Evolutionary conservation across 2,888 invertebrate species (phyloP), one percentile per base, ranked within the genome.

Genomic region (Cataglyphis albicans): DNA sequence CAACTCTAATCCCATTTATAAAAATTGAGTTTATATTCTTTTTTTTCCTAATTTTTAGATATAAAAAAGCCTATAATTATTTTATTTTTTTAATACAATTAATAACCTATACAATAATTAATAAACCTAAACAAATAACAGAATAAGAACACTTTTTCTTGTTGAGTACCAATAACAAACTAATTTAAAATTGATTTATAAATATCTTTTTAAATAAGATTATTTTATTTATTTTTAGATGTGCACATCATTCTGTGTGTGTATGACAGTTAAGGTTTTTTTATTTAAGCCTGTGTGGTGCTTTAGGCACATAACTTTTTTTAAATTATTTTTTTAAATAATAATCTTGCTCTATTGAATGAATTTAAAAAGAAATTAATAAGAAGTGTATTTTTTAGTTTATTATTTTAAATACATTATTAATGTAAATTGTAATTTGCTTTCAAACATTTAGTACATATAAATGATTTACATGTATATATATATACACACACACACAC

Each of bases 1-100:
- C 73, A 15, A 59, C 72, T 72, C 59, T 72, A 59, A 76, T 61
- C 78, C 78, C 48, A 35, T 61, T 48, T 59, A n/a, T 41, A 21
- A 63, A 41, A 44, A 9, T 80, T 80, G 5, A 52, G 21, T 65
- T 61, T 35, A 21, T 52, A 6, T 63, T 63, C 1, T 64, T 48
- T 44, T 61, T 74, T 3, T 38, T 38, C 9, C 12, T 35, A 41
- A 44, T 35, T 12, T 44, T 59, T 78, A 72, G 25, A 48, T 78
- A 35, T 70, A 70, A 48, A 48, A 48, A 0, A 78, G n/a, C 44
- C 25, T 70, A 41, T 0, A 65, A 65, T n/a, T 44, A 1, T 72
- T 72, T 1, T 35, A n/a, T 61, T 70, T 70, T 48, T 44, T 67
- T 67, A 59, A 32, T 73, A n/a, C 1, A 67, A 52, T 15, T 52